Percentiles rank a stretch among this genome's conserved stretches.
Evolutionary conservation across 2,113 vertebrate species (phyloP).

Genomic region (Odobenus rosmarus): DNA sequence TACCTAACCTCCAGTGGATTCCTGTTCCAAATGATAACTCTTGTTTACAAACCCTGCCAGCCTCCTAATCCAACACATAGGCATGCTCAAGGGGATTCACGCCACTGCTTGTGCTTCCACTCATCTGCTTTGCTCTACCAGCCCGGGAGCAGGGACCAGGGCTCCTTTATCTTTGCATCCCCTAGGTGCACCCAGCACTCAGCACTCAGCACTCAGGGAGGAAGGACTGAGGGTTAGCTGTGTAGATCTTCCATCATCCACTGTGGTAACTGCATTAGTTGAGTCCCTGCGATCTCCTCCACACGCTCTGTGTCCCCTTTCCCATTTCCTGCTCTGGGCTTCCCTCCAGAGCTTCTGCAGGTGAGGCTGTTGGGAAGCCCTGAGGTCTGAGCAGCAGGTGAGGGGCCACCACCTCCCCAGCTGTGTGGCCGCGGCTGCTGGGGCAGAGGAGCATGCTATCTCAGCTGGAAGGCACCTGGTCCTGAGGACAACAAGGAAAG

Average conservation of each 20-base stretch:
- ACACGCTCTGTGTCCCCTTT: neutral
- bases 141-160: neutral
- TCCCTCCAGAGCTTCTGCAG: neutral
- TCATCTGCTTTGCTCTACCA: neutral
- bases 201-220: accelerated
- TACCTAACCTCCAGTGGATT: neutral
- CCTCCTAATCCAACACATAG: neutral
- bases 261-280: neutral
- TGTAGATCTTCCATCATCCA: neutral
- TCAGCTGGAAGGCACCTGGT: neutral
- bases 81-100: neutral
- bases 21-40: neutral
- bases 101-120: neutral
- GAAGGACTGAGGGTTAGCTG: neutral
- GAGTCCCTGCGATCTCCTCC: neutral
- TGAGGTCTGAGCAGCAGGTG: neutral
- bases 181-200: accelerated
- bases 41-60: neutral
- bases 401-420: neutral
- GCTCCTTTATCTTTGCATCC: neutral
- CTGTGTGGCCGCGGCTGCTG: neutral
- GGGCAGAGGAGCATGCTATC: neutral
- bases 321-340: neutral
- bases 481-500: neutral
- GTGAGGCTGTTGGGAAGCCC: neutral